phyloP scores from a whole-genome alignment of 2,888 invertebrate species.

The Clepsis dumicolana region DNA sequence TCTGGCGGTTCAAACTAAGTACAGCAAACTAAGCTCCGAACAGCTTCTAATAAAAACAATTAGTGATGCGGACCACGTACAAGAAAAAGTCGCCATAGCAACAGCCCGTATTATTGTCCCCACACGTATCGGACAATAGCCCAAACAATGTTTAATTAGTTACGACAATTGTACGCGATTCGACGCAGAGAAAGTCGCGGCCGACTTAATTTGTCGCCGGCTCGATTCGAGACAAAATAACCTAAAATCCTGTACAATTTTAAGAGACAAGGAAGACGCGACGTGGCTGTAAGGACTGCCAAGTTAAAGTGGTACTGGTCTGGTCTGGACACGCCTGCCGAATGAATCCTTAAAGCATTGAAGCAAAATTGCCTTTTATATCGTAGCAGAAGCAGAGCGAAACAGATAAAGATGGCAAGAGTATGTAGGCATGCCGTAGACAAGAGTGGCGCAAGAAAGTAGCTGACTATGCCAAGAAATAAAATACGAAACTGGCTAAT shows the following conservation, averaged over 20 bases:
- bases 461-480: no score
- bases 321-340: no score
- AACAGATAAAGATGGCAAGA: no score
- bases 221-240: slow-evolving; percentile 28
- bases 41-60: not conserved
- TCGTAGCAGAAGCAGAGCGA: no score
- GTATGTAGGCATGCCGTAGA: no score
- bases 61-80: slow-evolving; percentile 22
- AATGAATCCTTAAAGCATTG: no score
- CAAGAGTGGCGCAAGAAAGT: no score
- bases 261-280: no score
- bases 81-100: slow-evolving; percentile 46
- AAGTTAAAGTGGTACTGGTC: no score
- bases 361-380: no score
- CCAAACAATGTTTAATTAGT: slow-evolving; percentile 70
- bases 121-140: slow-evolving; percentile 50
- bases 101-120: slow-evolving; percentile 45
- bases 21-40: not conserved
- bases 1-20: not conserved
- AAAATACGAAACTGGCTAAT: no score
- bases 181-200: slow-evolving; percentile 75
- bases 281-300: no score
- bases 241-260: not conserved
- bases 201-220: slow-evolving; percentile 51
- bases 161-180: slow-evolving; percentile 67